Conservation (phyloP, 2,797 vertebrate species). For the Enteromius fasciolatus region DNA sequence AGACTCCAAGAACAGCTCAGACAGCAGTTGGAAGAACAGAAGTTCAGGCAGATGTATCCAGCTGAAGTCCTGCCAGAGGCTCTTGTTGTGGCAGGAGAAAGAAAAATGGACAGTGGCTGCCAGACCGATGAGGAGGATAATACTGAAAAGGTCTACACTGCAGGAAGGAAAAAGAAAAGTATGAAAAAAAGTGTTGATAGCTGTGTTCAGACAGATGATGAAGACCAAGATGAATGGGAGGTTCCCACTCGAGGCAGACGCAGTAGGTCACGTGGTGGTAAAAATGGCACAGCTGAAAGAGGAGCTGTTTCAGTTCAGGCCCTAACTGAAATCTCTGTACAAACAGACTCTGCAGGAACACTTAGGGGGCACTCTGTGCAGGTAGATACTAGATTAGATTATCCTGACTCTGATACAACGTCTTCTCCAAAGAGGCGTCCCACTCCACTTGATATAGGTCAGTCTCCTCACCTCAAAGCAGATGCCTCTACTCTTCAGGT, state of each 20-base stretch:
- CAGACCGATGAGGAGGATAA: constrained; percentile 97
- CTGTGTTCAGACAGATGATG: constrained; percentile 98
- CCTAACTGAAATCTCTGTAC: constrained; percentile 96
- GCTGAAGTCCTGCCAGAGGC: constrained; percentile 83
- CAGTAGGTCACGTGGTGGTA: constrained; percentile 74
- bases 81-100: constrained; percentile 78
- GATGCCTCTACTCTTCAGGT: constrained; percentile 85
- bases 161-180: constrained; percentile 85
- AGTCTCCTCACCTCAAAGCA: constrained; percentile 88
- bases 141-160: constrained; percentile 85
- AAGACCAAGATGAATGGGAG: constrained; percentile 98
- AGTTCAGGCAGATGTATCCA: constrained; percentile 92
- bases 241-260: constrained; percentile 77
- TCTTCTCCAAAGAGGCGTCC: constrained; percentile 91
- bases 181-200: constrained; percentile 94
- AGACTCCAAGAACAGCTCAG: constrained; percentile 97
- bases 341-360: constrained; percentile 89
- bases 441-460: constrained; percentile 92
- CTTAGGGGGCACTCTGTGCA: constrained; percentile 83
- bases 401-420: constrained; percentile 87
- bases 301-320: constrained; percentile 89
- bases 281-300: constrained; percentile 74
- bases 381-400: constrained; percentile 92
- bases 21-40: constrained; percentile 95
- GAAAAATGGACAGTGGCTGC: constrained; percentile 94